Base-by-base conservation (phyloP, 2,888 invertebrate genomes). In the Cataglyphis altisquamis region DNA sequence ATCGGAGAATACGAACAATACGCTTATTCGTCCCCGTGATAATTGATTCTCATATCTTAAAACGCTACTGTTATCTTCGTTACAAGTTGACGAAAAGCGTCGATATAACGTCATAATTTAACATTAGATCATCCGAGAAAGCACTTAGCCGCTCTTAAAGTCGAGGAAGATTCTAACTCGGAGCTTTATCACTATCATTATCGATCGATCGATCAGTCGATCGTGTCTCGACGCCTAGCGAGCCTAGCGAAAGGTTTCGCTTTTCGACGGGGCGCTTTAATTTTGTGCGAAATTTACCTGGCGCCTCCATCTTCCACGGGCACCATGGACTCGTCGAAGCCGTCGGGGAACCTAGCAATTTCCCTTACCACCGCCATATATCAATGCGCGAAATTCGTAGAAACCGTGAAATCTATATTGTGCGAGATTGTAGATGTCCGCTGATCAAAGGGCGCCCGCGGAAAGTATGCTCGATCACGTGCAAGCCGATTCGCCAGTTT, bases 141-240 rank as follows among this genome's bases (percentile, higher is more conserved):
- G 36, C 78, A 66, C 55, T 57, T 72, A 57, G 45, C 63, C 39
- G 55, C 57, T 36, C 60, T 66, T 52, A 36, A 75, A 64, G 21
- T 36, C n/a, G 77, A 57, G 45, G 36, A 60, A 45, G 77, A 82
- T 60, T 75, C 57, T 36, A 36, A 64, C n/a, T 52, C 36, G 45
- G 45, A 77, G 78, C 74, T 88, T 88, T 82, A 88, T 83, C 81
- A 77, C 84, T 78, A 41, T 84, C 83, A 78, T 88, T 88, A 87
- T 62, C 81, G 84, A 82, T 66, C 72, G 52, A 83, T 83, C 60
- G 82, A 82, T 83, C 78, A 70, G 57, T 57, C 70, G 78, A 75
- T 66, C 60, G 32, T 4, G 60, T 60, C 36, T 78, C 45, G 60
- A 60, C 48, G 45, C 9, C 72, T 60, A 36, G 21, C 68, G 36